A percentile compares a stretch with the other conserved stretches of the same genome.
Evolutionary conservation across 1,140 invertebrate species (phyloP).

Genomic region (Chelonus insularis): DNA sequence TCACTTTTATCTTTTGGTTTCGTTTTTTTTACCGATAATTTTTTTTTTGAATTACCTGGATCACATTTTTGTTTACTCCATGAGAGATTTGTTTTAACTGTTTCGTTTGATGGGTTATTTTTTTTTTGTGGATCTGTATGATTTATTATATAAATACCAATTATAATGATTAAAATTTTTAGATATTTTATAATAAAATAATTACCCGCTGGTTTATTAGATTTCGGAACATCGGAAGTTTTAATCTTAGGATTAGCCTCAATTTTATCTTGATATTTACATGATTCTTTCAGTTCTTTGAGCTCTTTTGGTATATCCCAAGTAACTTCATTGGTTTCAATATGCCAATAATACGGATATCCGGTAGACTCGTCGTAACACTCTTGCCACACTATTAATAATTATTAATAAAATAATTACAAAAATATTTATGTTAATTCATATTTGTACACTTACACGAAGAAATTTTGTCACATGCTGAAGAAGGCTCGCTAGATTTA

Average conservation of each 20-base stretch:
- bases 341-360: constrained; percentile 77
- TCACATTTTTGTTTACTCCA: constrained; percentile 39
- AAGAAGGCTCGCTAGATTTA: not conserved
- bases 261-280: constrained; percentile 35
- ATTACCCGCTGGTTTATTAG: not conserved
- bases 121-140: too few relatives aligned
- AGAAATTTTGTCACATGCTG: not conserved
- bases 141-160: too few relatives aligned
- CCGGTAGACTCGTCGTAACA: constrained; percentile 70
- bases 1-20: constrained; percentile 31
- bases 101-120: too few relatives aligned
- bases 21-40: constrained; percentile 20
- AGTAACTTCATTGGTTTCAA: constrained; percentile 71
- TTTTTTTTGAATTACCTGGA: constrained; percentile 25
- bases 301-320: constrained; percentile 71
- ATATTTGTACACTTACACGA: not conserved
- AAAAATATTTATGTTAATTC: not conserved
- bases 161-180: too few relatives aligned
- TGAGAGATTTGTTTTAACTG: too few relatives aligned
- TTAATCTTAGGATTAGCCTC: constrained; percentile 5
- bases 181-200: too few relatives aligned
- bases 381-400: constrained; percentile 66
- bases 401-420: not conserved
- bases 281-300: constrained; percentile 58
- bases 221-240: too few relatives aligned